phyloP scores from a whole-genome alignment of 2,797 vertebrate species.

The Protosalanx chinensis region DNA sequence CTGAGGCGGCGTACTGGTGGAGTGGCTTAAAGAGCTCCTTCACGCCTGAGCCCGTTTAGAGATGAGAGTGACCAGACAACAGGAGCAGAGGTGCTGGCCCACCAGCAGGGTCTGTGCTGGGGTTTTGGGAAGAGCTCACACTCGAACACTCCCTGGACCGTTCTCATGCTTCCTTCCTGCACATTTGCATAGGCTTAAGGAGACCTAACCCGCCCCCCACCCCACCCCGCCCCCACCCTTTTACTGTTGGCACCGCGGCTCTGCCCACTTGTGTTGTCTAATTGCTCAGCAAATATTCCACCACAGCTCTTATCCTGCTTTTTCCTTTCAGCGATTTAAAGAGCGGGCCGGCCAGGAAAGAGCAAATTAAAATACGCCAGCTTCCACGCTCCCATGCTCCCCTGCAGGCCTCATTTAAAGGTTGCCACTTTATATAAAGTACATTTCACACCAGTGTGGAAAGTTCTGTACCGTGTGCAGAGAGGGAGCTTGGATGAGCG shows the following conservation, averaged over 20 bases:
- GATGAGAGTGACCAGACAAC: conserved; percentile 32
- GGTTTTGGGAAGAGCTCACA: conserved; percentile 47
- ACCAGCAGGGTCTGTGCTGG: conserved; percentile 40
- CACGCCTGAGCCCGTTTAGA: conserved; percentile 41
- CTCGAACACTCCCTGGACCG: conserved; percentile 40
- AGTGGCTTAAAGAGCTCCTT: conserved; percentile 35
- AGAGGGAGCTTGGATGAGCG: conserved; percentile 36
- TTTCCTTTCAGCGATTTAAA: conserved; percentile 46
- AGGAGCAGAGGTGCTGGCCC: conserved; percentile 56
- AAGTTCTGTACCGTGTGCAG: conserved; percentile 30
- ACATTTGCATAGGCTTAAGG: conserved; percentile 73
- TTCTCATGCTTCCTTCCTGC: conserved; percentile 55
- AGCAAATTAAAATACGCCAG: conserved; percentile 32
- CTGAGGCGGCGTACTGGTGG: conserved; percentile 23
- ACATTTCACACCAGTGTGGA: conserved; percentile 14
- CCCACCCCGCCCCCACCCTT: too few relatives aligned
- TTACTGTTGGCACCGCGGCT: conserved; percentile 66
- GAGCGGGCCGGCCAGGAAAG: conserved; percentile 35
- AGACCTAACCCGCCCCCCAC: conserved; percentile 40
- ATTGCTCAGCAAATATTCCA: conserved; percentile 78
- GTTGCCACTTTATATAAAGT: conserved; percentile 28
- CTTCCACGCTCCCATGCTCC: conserved; percentile 22
- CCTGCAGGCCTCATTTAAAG: conserved; percentile 24
- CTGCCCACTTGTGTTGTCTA: conserved; percentile 69
- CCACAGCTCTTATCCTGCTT: conserved; percentile 54